Percentiles rank a stretch among this genome's conserved stretches.
These are phyloP conservation scores for Drosophila tanythrix DNA, from an alignment of 2,888 invertebrate species.

Conservation along the genomic window DNA sequence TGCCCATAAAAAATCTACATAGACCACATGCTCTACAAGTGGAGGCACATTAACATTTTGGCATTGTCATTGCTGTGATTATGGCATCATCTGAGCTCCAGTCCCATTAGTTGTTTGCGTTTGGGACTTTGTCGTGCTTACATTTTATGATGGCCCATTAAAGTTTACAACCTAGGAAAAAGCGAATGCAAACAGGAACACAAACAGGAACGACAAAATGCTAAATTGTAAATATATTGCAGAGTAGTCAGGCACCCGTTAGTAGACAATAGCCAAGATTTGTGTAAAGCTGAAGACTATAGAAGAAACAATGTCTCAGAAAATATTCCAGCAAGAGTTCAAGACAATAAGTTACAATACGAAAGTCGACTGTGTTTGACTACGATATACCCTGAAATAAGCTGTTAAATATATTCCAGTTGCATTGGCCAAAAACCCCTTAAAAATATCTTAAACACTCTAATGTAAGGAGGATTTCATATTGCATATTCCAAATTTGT, in stretches of 20 bases:
- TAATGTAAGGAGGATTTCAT: background rate
- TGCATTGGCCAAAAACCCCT: background rate
- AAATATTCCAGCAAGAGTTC: background rate
- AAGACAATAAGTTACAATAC: background rate
- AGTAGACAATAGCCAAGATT: conserved; percentile 19
- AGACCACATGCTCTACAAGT: conserved; percentile 3
- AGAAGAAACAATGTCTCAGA: background rate
- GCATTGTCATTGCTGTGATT: conserved; percentile 67
- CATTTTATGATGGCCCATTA: conserved; percentile 70
- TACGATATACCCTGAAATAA: background rate
- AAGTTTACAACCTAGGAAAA: conserved; percentile 61
- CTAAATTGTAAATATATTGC: conserved; percentile 49
- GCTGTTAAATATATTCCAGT: background rate
- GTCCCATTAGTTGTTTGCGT: conserved; percentile 43
- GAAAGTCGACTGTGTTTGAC: background rate
- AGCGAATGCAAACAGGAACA: conserved; percentile 13
- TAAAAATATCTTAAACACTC: background rate
- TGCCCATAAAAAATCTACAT: conserved; percentile 56
- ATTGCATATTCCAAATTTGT: too few relatives aligned
- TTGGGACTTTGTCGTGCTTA: conserved; percentile 30
- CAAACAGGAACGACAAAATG: conserved; percentile 39
- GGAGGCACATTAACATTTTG: conserved; percentile 57
- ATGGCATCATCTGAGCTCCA: conserved; percentile 47
- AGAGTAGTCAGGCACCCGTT: background rate
- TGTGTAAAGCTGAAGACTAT: background rate